Evolutionary conservation across 2,113 vertebrate genomes (phyloP), one percentile per base, ranked within the genome.

Genomic region (Psettodes erumei): DNA sequence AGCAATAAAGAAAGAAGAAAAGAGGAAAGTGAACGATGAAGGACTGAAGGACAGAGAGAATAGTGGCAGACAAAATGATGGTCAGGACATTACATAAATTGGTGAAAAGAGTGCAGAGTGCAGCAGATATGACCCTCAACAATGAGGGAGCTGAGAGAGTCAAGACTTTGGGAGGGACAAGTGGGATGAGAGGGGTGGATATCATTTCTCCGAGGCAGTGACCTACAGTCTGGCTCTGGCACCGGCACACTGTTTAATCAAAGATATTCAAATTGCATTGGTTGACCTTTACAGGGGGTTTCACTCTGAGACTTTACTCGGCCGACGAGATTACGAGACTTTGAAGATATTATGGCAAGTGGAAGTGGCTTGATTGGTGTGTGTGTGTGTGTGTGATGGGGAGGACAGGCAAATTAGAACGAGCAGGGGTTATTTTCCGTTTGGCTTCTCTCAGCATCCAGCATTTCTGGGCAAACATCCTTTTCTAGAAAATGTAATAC

Each of bases 251-350:
- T 37, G 60, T 89, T 90, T 90, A 88, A 93, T 90, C 86, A 92
- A 83, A 89, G 87, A 85, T 88, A 86, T 88, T 89, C 79, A 90
- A 90, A 92, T 92, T 83, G 69, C 80, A 62, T 69, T 19, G 74
- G 67, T 77, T 90, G 90, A 90, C 90, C 90, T 92, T 92, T 90
- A 48, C 68, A 27, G 71, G 62, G 56, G 81, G 72, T 85, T 85
- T 82, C 76, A 81, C 70, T 82, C 7, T 21, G 76, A 86, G 87
- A 74, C 75, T 79, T 75, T 53, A 51, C 54, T 53, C 69, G 8
- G 63, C 71, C 48, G 66, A 76, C 30, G 43, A 76, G 71, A 82
- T 82, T 70, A 81, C 76, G 74, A 37, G 74, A 85, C 81, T 87
- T 88, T 88, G 69, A 87, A 74, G 83, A 68, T 65, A 75, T 81